Conservation (phyloP, 2,113 vertebrate genomes). For the Gavialis gangeticus region DNA sequence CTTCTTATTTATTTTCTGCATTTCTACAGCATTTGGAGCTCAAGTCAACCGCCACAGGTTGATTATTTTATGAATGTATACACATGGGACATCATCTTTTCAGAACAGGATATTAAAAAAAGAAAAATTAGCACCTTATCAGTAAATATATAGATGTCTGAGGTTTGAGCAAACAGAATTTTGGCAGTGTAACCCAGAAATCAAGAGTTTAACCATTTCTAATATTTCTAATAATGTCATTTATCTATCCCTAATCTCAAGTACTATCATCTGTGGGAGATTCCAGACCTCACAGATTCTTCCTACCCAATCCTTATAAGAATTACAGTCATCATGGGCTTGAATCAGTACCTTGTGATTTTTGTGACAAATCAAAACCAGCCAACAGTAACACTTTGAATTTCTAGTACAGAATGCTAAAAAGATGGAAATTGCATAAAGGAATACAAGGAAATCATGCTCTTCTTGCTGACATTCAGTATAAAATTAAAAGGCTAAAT, state of each 20-base stretch:
- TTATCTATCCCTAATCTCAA: background rate
- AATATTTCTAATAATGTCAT: background rate
- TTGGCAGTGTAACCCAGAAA: background rate
- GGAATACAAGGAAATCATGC: background rate
- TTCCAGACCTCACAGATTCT: background rate
- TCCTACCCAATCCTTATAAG: background rate
- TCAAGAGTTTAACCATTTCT: background rate
- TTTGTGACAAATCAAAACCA: background rate
- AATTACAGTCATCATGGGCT: background rate
- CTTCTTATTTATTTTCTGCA: background rate
- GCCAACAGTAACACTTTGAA: background rate
- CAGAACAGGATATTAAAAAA: background rate
- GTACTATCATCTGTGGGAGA: background rate
- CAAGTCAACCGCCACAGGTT: background rate
- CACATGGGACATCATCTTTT: background rate
- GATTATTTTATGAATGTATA: background rate
- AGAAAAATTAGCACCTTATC: background rate
- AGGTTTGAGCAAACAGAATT: background rate
- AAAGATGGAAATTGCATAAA: background rate
- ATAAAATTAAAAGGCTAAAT: background rate
- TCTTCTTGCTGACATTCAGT: background rate
- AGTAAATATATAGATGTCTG: background rate
- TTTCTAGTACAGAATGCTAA: background rate
- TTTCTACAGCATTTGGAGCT: background rate
- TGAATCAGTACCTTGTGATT: background rate